A percentile compares a stretch with the other conserved stretches of the same genome.
Evolutionary conservation across 1,140 invertebrate species (phyloP).

Genomic region (Drosophila eugracilis): DNA sequence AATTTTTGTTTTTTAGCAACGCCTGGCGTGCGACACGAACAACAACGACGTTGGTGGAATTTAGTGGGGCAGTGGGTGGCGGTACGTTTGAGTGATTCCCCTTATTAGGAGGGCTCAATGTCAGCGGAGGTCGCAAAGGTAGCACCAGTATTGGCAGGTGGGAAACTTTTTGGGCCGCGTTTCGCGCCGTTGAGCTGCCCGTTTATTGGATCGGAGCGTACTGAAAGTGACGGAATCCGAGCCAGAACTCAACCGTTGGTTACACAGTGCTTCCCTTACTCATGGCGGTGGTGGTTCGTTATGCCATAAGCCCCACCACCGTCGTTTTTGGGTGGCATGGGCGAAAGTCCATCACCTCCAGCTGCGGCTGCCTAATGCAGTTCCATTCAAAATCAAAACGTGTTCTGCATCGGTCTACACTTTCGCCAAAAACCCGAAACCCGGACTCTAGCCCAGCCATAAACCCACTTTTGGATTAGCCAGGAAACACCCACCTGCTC

Average conservation of each 20-base stretch:
- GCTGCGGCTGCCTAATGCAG: constrained; percentile 57
- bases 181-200: constrained; percentile 24
- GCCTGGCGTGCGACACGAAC: constrained; percentile 67
- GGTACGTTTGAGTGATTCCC: constrained; percentile 1
- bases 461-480: constrained; percentile 16
- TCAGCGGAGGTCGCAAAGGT: constrained; percentile 50
- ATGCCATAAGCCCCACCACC: constrained; percentile 64
- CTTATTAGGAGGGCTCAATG: constrained; percentile 36
- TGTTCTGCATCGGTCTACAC: constrained; percentile 42
- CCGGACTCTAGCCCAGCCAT: constrained; percentile 3
- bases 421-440: neutral
- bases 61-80: constrained; percentile 20
- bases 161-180: constrained; percentile 30
- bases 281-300: constrained; percentile 55
- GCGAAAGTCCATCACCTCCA: neutral
- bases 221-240: constrained; percentile 74
- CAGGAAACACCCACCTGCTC: neutral
- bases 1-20: constrained; percentile 29
- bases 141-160: constrained; percentile 10
- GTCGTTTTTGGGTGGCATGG: neutral
- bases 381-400: constrained; percentile 80
- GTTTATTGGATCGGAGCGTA: constrained; percentile 45
- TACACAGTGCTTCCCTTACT: neutral
- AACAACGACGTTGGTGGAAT: constrained; percentile 14
- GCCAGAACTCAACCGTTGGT: constrained; percentile 20